Percentiles rank a stretch among this genome's conserved stretches.
phyloP scores from a whole-genome alignment of 2,888 invertebrate species.

The Hoplodrina ambigua region DNA sequence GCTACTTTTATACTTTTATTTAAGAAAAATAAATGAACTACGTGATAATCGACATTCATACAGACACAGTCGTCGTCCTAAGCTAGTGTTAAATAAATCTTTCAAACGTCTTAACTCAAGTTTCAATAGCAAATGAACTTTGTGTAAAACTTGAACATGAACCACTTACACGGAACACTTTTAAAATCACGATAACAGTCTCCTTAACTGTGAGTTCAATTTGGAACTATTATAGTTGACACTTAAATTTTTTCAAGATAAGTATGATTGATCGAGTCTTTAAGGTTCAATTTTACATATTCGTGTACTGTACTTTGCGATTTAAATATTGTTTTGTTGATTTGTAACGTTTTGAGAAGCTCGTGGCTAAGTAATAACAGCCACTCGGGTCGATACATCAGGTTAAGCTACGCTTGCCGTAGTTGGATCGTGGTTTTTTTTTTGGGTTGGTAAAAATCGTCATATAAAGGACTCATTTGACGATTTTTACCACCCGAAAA shows the following conservation, averaged over 20 bases:
- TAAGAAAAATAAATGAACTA: too few relatives aligned
- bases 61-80: too few relatives aligned
- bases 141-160: slow-evolving; percentile 12
- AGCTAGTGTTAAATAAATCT: slow-evolving; percentile 6
- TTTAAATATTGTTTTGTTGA: background rate
- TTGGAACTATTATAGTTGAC: slow-evolving; percentile 34
- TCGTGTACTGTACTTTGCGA: background rate
- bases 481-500: too few relatives aligned
- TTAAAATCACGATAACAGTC: slow-evolving; percentile 15
- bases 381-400: too few relatives aligned
- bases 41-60: too few relatives aligned
- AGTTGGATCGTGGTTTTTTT: too few relatives aligned
- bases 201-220: slow-evolving; percentile 4
- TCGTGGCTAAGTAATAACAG: too few relatives aligned
- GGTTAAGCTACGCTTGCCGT: too few relatives aligned
- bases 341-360: background rate
- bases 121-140: slow-evolving; percentile 3
- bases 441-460: too few relatives aligned
- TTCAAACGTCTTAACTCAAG: background rate
- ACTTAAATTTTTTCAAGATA: slow-evolving; percentile 47
- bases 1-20: too few relatives aligned
- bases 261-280: slow-evolving; percentile 44
- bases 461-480: too few relatives aligned
- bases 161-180: background rate
- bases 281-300: background rate